Evolutionary conservation across 2,113 vertebrate genomes (phyloP), one percentile per base, ranked within the genome.

Genomic region (Illadopsis cleaveri): DNA sequence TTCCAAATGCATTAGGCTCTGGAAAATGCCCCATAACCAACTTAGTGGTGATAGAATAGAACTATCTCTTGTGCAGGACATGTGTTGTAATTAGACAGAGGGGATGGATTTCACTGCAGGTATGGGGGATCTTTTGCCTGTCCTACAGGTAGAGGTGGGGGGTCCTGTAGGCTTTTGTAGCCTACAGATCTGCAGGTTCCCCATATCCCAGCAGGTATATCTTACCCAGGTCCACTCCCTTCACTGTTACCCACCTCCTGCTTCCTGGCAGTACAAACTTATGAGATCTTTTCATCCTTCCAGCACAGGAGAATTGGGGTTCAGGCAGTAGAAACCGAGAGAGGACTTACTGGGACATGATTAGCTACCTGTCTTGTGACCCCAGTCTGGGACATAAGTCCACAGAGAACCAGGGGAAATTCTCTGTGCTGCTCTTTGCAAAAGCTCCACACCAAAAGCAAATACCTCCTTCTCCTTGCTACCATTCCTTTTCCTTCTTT

Each of bases 1-100:
- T 78, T 94, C 78, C 75, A 73, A 90, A 82, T 88, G 85, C 76
- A 54, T 90, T 78, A 57, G 58, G 66, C 47, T 93, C 72, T 82
- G 75, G 71, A 87, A 82, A 94, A 96, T 3, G 19, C 48, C 77
- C 50, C 58, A 40, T 82, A 51, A 45, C 37, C 64, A 60, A 19
- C 17, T 47, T 69, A 44, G 42, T 7, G 11, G 38, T 66, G 57
- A 50, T 24, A 71, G 51, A 73, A 76, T 16, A 64, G 38, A 60
- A 42, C n/a, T 69, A 6, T 68, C 53, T 61, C 18, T 66, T 3
- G 2, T n/a, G 8, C 35, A 65, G 57, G n/a, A 45, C 50, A 10
- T n/a, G 66, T 77, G 31, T n/a, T 83, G 50, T 37, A 86, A n/a
- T 66, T 80, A 72, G 33, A 44, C 1, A 15, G 31, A 57, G 40